These are phyloP conservation scores for Cydia fagiglandana DNA, from an alignment of 1,140 invertebrate species.

Conservation along the genomic window DNA sequence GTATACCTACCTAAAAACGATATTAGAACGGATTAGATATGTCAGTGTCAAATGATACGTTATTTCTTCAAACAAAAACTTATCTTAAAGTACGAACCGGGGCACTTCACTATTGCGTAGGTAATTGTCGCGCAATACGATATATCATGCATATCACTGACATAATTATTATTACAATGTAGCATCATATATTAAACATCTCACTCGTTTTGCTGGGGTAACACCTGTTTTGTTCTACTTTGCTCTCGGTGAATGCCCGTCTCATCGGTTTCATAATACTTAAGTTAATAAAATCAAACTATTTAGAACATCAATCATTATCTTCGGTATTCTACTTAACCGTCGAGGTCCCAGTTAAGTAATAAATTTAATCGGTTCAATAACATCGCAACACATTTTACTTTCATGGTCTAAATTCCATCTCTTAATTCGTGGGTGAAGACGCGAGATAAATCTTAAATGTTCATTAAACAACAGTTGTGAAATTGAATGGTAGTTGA, in stretches of 20 bases:
- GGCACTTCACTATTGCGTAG: background rate
- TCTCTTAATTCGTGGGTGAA: slow-evolving; percentile 35
- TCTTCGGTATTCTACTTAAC: slow-evolving; percentile 14
- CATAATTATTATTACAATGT: slow-evolving; percentile 4
- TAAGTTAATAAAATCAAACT: slow-evolving; percentile 25
- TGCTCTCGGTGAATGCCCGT: slow-evolving; percentile 1
- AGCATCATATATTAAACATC: background rate
- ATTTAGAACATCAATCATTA: slow-evolving; percentile 25
- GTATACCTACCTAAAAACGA: too few species aligned
- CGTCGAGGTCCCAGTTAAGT: slow-evolving; percentile 37
- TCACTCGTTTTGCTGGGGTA: background rate
- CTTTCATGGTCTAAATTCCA: slow-evolving; percentile 43
- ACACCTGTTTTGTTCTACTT: slow-evolving; percentile 12
- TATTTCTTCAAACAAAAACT: too few species aligned
- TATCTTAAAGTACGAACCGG: too few species aligned
- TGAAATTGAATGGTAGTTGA: slow-evolving; percentile 20
- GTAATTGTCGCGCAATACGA: background rate
- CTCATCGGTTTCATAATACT: slow-evolving; percentile 22
- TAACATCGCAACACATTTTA: slow-evolving; percentile 35
- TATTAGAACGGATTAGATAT: too few species aligned
- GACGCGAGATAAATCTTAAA: slow-evolving; percentile 38
- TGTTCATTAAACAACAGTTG: slow-evolving; percentile 23
- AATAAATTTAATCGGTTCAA: slow-evolving; percentile 31
- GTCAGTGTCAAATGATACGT: too few species aligned
- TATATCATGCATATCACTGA: background rate